These are phyloP conservation scores for zebrafish (Danio rerio) DNA, from an alignment of 2,113 vertebrate genomes.

Conservation along the genomic window DNA sequence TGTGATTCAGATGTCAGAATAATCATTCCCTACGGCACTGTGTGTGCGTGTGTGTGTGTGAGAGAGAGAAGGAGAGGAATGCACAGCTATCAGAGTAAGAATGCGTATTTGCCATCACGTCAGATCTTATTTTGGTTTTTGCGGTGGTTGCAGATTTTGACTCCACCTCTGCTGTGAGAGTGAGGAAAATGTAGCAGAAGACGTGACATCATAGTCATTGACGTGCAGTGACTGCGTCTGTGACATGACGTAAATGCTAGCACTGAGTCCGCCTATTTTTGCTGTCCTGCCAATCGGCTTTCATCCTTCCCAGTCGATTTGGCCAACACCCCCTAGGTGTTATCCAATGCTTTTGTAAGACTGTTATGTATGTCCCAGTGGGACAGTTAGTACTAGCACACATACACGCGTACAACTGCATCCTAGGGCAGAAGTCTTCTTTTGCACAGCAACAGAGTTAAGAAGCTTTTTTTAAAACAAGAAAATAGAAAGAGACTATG, in stretches of 20 bases:
- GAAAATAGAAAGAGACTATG: background rate
- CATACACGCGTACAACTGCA: slow-evolving; percentile 16
- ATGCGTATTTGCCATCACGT: background rate
- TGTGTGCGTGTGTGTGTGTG: background rate
- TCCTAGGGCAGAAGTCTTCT: slow-evolving; percentile 25
- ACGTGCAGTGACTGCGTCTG: slow-evolving; percentile 52
- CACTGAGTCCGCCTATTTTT: background rate
- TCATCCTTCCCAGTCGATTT: slow-evolving; percentile 52
- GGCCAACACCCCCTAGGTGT: slow-evolving; percentile 39
- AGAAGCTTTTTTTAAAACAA: background rate
- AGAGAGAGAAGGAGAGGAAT: background rate
- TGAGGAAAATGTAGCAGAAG: slow-evolving; percentile 15
- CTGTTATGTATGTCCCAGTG: slow-evolving; percentile 59
- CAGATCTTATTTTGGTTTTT: slow-evolving; percentile 18
- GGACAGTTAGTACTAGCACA: slow-evolving; percentile 47
- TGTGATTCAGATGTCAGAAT: slow-evolving; percentile 62
- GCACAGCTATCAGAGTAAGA: background rate
- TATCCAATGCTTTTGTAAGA: slow-evolving; percentile 62
- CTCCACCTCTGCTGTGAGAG: slow-evolving; percentile 56
- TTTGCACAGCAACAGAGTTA: slow-evolving; percentile 39
- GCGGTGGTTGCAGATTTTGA: background rate
- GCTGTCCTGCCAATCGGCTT: slow-evolving; percentile 43
- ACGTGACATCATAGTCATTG: slow-evolving; percentile 68
- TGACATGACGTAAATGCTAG: slow-evolving; percentile 40
- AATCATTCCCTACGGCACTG: slow-evolving; percentile 23